Evolutionary conservation across 1,140 invertebrate genomes (phyloP), one percentile per base, ranked within the genome.

Genomic region (Armadillidium nasatum): DNA sequence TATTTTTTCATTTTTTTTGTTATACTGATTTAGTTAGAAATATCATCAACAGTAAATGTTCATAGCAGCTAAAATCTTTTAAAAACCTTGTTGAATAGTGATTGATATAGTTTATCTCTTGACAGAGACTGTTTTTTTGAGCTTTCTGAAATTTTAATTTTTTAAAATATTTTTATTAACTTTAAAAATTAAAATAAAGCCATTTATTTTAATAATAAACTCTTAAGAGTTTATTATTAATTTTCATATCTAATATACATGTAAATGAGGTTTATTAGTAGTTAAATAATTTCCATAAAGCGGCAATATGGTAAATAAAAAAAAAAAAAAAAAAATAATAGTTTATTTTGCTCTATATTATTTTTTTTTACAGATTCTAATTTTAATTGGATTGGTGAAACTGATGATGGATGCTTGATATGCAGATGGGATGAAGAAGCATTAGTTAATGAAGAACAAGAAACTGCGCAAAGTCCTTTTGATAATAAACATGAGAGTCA

Each of bases 331-430:
- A 22, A 73, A 7, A 15, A n/a, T 19, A 33, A 68, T 73, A 21
- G 46, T 54, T 67, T 6, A 15, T 43, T 74, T 54, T n/a, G 10
- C n/a, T 15, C 10, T 13, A 71, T 7, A 4, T 71, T 71, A 15
- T 11, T 10, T 45, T 13, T 33, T 33, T 9, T 15, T 74, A 11
- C 70, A 80, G 79, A 80, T 72, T 76, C 74, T 45, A 80, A 80
- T 60, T 80, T 80, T 71, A 76, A 78, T 9, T 80, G 79, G 79
- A 78, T 80, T 33, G 79, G 79, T 19, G 79, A 80, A 71, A 78
- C 54, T 68, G 68, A 78, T 68, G 79, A 80, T 78, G 79, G 79
- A 15, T 80, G 76, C 15, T 73, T 80, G 10, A 23, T 80, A 46
- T 80, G 79, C 44, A 73, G 76, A 3, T 80, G 79, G 79, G 79